These are phyloP conservation scores for Apostichopus leukothele DNA, from an alignment of 53 echinoderm and acorn worm genomes.

Conservation along the genomic window DNA sequence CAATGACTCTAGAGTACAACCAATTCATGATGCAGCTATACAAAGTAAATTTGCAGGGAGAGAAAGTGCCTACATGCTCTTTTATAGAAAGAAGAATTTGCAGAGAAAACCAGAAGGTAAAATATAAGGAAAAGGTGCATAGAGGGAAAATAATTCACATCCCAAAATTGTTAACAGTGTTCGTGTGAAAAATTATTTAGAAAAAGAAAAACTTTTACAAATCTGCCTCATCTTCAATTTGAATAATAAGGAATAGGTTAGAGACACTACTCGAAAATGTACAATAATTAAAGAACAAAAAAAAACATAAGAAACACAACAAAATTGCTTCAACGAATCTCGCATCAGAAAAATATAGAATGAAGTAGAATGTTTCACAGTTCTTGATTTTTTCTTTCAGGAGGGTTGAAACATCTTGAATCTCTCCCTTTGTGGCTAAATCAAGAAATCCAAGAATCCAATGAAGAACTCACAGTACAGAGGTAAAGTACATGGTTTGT, in stretches of 20 bases:
- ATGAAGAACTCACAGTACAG: slow-evolving; percentile 63
- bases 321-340: too few relatives aligned
- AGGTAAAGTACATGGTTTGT: slow-evolving; percentile 49
- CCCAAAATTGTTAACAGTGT: too few relatives aligned
- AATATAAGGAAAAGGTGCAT: not conserved
- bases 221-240: too few relatives aligned
- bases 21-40: slow-evolving; percentile 71
- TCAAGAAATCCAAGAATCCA: slow-evolving; percentile 68
- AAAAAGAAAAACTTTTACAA: too few relatives aligned
- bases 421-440: slow-evolving; percentile 44
- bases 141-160: not conserved
- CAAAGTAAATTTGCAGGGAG: slow-evolving; percentile 78
- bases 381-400: not conserved
- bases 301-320: too few relatives aligned
- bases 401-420: not conserved
- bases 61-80: slow-evolving; percentile 99
- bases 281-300: too few relatives aligned
- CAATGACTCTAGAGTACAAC: slow-evolving; percentile 87
- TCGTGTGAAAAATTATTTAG: too few relatives aligned
- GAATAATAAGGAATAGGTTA: too few relatives aligned
- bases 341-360: too few relatives aligned
- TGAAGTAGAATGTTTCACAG: too few relatives aligned
- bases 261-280: too few relatives aligned
- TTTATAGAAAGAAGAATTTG: slow-evolving; percentile 79
- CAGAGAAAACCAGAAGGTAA: not conserved